Evolutionary conservation across 2,888 invertebrate species (phyloP).

Genomic region (Apomyelois bistriatella): DNA sequence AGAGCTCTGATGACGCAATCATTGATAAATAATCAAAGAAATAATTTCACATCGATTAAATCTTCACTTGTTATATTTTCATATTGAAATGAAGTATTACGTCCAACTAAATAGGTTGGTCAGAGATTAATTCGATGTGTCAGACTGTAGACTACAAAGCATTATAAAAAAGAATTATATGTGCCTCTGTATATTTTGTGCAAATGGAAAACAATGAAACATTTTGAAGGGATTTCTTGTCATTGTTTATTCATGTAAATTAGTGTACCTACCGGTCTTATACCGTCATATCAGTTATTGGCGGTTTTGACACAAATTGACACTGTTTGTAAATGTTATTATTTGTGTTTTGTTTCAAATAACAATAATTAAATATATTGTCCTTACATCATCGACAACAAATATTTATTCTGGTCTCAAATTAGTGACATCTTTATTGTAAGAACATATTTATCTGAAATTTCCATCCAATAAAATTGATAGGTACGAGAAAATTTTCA

Average conservation of each 20-base stretch:
- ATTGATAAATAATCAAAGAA: neutral
- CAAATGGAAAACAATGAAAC: neutral
- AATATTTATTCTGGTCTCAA: too few relatives aligned
- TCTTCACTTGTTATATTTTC: neutral
- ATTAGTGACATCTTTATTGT: too few relatives aligned
- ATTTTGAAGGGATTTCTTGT: neutral
- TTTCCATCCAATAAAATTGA: too few relatives aligned
- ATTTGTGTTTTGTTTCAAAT: too few relatives aligned
- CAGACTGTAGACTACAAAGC: conserved; percentile 5
- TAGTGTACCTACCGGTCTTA: too few relatives aligned
- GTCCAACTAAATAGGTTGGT: neutral
- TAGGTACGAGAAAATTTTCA: too few relatives aligned
- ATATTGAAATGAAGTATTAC: neutral
- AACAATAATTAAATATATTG: too few relatives aligned
- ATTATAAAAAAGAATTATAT: neutral
- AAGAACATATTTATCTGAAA: too few relatives aligned
- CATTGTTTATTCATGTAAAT: neutral
- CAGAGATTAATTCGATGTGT: neutral
- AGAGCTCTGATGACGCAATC: neutral
- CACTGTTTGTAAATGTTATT: too few relatives aligned
- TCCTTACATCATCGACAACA: too few relatives aligned
- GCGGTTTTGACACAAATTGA: too few relatives aligned
- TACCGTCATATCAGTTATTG: neutral
- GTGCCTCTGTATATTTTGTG: neutral
- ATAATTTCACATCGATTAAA: conserved; percentile 1